Conservation (phyloP, 2,888 invertebrate genomes). For the Lordiphosa andalusiaca region DNA sequence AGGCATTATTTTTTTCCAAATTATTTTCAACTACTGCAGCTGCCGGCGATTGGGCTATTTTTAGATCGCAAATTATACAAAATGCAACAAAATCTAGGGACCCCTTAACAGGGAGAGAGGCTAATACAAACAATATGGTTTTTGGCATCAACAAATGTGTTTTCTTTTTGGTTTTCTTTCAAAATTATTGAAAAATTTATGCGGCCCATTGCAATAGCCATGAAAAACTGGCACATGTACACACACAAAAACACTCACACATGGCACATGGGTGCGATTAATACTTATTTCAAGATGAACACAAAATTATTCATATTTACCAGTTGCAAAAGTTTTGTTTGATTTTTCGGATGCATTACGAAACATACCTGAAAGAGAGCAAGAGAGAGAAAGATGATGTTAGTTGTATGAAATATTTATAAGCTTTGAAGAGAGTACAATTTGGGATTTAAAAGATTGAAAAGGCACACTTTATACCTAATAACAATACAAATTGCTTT, state of each 20-base stretch:
- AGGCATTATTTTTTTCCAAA: conserved; percentile 16
- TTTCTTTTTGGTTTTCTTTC: too few relatives aligned
- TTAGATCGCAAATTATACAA: conserved; percentile 6
- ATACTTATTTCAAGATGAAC: not conserved
- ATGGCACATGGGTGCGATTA: not conserved
- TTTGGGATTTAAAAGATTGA: too few relatives aligned
- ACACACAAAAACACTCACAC: conserved; percentile 31
- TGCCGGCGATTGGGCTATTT: conserved; percentile 1
- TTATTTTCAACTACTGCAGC: conserved; percentile 4
- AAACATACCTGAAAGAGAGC: conserved; percentile 54
- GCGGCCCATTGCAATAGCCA: conserved; percentile 53
- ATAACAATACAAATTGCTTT: too few relatives aligned
- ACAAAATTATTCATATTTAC: conserved; percentile 34
- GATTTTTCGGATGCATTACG: conserved; percentile 40
- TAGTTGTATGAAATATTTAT: conserved; percentile 2
- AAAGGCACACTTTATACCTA: too few relatives aligned
- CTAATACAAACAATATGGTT: conserved; percentile 14
- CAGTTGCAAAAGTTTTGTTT: conserved; percentile 28
- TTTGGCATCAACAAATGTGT: conserved; percentile 32
- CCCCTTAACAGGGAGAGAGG: not conserved
- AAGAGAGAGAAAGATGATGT: not conserved
- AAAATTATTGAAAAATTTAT: conserved; percentile 51
- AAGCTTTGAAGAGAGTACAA: too few relatives aligned
- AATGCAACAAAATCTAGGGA: conserved; percentile 9
- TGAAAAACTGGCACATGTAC: conserved; percentile 46